Evolutionary conservation across 2,797 vertebrate genomes (phyloP), one percentile per base, ranked within the genome.

Genomic region (Eidolon dupreanum): DNA sequence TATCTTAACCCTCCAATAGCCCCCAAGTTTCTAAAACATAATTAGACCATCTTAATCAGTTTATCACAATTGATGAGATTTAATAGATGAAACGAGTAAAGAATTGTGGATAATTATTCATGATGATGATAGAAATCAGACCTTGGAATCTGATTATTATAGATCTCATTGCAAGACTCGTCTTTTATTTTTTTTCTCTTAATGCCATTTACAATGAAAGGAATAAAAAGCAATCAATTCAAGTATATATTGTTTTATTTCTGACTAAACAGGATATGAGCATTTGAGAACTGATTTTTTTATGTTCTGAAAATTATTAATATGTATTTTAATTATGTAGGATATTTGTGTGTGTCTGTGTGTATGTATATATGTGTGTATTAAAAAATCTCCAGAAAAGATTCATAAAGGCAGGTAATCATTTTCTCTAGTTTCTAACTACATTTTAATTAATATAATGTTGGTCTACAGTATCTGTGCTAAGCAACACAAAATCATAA

Each of bases 1-100:
- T 82, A 85, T 70, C 46, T 92, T 89, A 87, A 90, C 93, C 86
- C 89, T 86, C 17, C 46, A 41, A 90, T 65, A 66, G 3, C 26
- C 73, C 61, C 73, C n/a, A n/a, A 38, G 66, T 88, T 83, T 81
- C 89, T 93, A 68, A 87, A 61, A 85, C 33, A 88, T 87, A 73
- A 78, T 94, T 74, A 70, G 73, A 49, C 31, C 31, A 59, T 79
- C 93, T 91, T 71, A 82, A 63, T 82, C 36, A 19, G 53, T 73
- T 81, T 93, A 85, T 75, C 59, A 73, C 33, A 78, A 38, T 41
- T 63, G 59, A 24, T 90, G 92, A 77, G 63, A 33, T 78, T 93
- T 87, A 79, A 66, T 57, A 81, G 85, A 59, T 78, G 63, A 78
- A 70, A 65, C 12, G 41, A 74, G 33, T 79, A 71, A 95, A 83